Evolutionary conservation across 2,888 invertebrate species (phyloP).

Genomic region (Keiferia lycopersicella): DNA sequence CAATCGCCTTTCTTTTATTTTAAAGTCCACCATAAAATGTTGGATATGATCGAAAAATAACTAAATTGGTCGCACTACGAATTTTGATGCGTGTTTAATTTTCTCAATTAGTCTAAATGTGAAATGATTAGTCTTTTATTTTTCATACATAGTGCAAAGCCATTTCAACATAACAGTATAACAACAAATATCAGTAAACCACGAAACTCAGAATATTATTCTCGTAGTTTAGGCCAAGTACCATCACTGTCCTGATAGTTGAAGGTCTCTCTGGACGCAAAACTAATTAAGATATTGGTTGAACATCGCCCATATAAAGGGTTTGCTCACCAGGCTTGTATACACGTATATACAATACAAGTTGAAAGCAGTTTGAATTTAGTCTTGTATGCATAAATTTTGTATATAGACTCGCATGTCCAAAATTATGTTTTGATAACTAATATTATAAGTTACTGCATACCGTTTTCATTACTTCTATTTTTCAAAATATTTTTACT

Average conservation of each 20-base stretch:
- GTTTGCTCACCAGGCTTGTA: not conserved
- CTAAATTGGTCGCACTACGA: too few relatives aligned
- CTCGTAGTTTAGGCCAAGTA: not conserved
- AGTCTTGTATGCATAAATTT: not conserved
- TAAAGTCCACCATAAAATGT: too few relatives aligned
- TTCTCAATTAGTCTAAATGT: too few relatives aligned
- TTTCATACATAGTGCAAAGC: too few relatives aligned
- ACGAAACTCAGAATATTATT: not conserved
- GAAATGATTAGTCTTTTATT: too few relatives aligned
- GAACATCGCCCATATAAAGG: conserved; percentile 4
- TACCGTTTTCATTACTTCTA: too few relatives aligned
- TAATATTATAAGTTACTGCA: too few relatives aligned
- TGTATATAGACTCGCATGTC: not conserved
- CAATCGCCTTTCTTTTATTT: too few relatives aligned
- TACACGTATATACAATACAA: not conserved
- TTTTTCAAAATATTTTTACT: too few relatives aligned
- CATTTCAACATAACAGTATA: too few relatives aligned
- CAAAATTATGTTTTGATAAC: not conserved
- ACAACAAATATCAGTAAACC: not conserved
- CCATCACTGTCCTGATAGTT: conserved; percentile 4
- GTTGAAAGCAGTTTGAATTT: not conserved
- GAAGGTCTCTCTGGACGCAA: conserved; percentile 10
- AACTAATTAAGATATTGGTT: conserved; percentile 14
- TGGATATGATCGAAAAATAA: too few relatives aligned
- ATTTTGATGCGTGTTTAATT: too few relatives aligned